A percentile compares a stretch with the other conserved stretches of the same genome.
Evolutionary conservation across 53 echinoderm and acorn worm species (phyloP).

Genomic region (Temnopleurus reevesii): DNA sequence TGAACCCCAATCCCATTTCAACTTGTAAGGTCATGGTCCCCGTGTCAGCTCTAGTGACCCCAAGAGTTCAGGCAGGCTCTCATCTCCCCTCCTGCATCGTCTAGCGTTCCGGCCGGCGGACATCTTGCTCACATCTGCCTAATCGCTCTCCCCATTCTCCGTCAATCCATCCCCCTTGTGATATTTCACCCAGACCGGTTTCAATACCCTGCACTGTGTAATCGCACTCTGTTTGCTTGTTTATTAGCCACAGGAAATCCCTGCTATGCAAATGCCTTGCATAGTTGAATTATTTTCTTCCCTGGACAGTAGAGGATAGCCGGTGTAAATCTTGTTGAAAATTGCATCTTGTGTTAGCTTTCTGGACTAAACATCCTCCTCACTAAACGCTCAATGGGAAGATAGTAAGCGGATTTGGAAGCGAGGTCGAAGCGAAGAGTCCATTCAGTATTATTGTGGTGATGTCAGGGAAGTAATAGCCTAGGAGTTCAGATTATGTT

Average conservation of each 20-base stretch:
- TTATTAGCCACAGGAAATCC: neutral
- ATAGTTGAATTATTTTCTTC: too few species aligned
- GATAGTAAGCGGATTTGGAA: neutral
- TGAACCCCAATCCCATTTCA: neutral
- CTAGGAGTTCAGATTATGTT: neutral
- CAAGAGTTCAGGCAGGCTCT: neutral
- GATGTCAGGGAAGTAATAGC: neutral
- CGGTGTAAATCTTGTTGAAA: neutral
- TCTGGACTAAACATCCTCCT: neutral
- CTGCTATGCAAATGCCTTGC: slow-evolving; percentile 35
- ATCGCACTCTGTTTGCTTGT: neutral
- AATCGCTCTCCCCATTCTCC: too few species aligned
- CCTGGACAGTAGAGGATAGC: too few species aligned
- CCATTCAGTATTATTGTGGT: neutral
- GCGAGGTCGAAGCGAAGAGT: neutral
- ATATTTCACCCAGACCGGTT: neutral
- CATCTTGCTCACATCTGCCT: slow-evolving; percentile 29
- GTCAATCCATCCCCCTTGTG: neutral
- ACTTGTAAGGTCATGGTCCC: neutral
- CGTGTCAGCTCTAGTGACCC: neutral
- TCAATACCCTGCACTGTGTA: neutral
- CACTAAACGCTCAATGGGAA: neutral
- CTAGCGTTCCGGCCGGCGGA: neutral
- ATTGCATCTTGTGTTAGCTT: neutral
- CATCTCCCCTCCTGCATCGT: neutral